phyloP scores from a whole-genome alignment of 1,140 invertebrate species.

The Drosophila erecta region DNA sequence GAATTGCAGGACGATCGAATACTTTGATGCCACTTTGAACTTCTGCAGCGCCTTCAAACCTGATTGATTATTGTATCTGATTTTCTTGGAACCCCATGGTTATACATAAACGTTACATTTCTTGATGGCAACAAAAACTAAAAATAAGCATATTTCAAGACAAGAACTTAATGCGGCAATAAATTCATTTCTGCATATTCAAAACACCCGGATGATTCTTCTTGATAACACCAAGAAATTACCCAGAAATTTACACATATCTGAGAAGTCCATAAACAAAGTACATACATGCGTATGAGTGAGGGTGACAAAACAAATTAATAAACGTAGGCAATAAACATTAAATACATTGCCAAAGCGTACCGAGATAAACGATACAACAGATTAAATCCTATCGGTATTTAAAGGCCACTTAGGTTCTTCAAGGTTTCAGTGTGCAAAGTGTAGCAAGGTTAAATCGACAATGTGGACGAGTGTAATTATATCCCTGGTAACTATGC shows the following conservation, averaged over 20 bases:
- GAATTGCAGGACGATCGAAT: no score
- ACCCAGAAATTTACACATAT: slow-evolving; percentile 16
- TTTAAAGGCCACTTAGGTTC: slow-evolving; percentile 13
- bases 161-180: no score
- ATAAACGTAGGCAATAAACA: slow-evolving; percentile 20
- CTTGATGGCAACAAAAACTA: no score
- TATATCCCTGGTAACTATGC: slow-evolving; percentile 21
- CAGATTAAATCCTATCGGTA: slow-evolving; percentile 25
- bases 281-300: background rate
- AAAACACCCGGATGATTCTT: background rate
- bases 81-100: no score
- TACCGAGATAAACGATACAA: slow-evolving; percentile 23
- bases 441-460: slow-evolving; percentile 13
- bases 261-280: slow-evolving; percentile 5
- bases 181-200: background rate
- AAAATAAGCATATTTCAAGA: no score
- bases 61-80: no score
- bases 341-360: slow-evolving; percentile 8
- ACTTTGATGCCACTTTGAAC: no score
- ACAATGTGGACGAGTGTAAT: slow-evolving; percentile 29
- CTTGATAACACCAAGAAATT: background rate
- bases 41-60: no score
- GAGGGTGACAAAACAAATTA: slow-evolving; percentile 10
- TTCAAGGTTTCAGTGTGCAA: slow-evolving; percentile 36
- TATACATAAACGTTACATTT: no score